phyloP scores from a whole-genome alignment of 2,888 invertebrate genomes.

The Helleia helle region DNA sequence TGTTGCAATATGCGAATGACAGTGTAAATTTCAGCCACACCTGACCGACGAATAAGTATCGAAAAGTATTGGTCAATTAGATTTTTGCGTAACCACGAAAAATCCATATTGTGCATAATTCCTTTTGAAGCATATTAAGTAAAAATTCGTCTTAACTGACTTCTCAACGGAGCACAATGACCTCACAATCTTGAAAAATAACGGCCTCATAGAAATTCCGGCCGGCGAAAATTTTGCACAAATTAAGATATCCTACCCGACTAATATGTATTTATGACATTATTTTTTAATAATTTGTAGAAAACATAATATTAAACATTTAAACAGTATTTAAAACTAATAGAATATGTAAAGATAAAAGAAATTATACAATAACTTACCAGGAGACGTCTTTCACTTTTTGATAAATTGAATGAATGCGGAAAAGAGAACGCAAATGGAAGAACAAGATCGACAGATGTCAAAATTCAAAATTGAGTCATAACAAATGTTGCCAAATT shows the following conservation, averaged over 20 bases:
- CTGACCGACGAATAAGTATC: slow-evolving; percentile 7
- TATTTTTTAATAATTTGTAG: neutral
- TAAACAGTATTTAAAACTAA: slow-evolving; percentile 13
- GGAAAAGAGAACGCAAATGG: slow-evolving; percentile 27
- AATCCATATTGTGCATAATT: slow-evolving; percentile 33
- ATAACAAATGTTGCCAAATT: slow-evolving; percentile 13
- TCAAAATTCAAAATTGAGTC: too few relatives aligned
- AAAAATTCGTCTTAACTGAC: slow-evolving; percentile 10
- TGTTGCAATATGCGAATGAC: neutral
- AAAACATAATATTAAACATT: too few relatives aligned
- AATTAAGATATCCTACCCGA: neutral
- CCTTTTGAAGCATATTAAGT: slow-evolving; percentile 26
- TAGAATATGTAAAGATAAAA: too few relatives aligned
- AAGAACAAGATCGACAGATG: neutral
- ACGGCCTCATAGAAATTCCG: slow-evolving; percentile 40
- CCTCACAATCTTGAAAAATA: slow-evolving; percentile 66
- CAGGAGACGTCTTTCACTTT: slow-evolving; percentile 45
- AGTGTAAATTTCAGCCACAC: neutral
- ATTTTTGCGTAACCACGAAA: slow-evolving; percentile 21
- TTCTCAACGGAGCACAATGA: slow-evolving; percentile 50
- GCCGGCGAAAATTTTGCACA: slow-evolving; percentile 22
- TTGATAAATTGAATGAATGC: slow-evolving; percentile 30
- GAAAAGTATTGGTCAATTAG: slow-evolving; percentile 16
- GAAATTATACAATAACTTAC: slow-evolving; percentile 47
- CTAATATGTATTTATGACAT: neutral